Base-by-base conservation (phyloP, 2,113 vertebrate species). In the Condylura cristata region DNA sequence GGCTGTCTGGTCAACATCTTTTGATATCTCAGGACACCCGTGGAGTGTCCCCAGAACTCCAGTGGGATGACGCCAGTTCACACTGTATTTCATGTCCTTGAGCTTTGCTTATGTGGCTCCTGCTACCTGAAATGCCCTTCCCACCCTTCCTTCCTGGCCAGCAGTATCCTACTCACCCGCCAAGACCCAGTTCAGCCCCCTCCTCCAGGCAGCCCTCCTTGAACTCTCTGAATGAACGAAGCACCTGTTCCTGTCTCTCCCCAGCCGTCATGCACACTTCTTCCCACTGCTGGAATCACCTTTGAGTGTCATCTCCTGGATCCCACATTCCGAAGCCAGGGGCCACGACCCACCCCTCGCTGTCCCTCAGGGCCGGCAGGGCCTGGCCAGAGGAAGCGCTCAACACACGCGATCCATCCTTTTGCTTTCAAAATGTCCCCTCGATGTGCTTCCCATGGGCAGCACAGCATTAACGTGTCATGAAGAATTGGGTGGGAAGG, bases 391-490 rank as follows among this genome's bases (percentile, higher is more conserved):
- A 74, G 74, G 32, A 53, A 39, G 37, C 26, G 58, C 24, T 86
- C 71, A 22, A 60, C 34, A 56, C 61, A 71, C 34, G n/a, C 0
- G 65, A 11, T 60, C 66, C 60, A 39, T 68, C 75, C 74, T 75
- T 95, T 60, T 75, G 80, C 53, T 93, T 89, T 83, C 11, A 80
- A 94, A 89, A 58, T 6, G 17, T 48, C 34, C 46, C 22, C 89
- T 86, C 22, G 63, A 32, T 84, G 71, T 75, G 37, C 80, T 72
- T 63, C 37, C 2, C 18, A 22, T 82, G 56, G n/a, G 13, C 1
- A 44, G 41, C 30, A 4, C 39, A 34, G 70, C 86, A 85, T 88
- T 68, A 58, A 84, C 44, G 22, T 8, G 68, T 34, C 68, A 82
- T 39, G 46, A 89, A 65, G 85, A 53, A 65, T 63, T 8, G 44